Evolutionary conservation across 2,888 invertebrate genomes (phyloP).

Genomic region (Tipula confusa): DNA sequence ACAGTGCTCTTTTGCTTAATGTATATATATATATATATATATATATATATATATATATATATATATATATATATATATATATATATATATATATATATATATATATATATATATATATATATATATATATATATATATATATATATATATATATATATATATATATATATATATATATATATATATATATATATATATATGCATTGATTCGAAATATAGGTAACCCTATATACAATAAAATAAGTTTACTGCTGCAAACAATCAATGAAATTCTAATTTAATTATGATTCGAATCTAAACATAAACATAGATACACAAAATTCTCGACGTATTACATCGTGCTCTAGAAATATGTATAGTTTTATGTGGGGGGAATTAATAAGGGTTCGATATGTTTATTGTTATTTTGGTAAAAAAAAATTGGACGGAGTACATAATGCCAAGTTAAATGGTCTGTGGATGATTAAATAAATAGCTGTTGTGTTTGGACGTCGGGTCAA

Average conservation of each 20-base stretch:
- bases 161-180: too few species aligned
- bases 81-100: too few species aligned
- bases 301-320: too few species aligned
- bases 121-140: too few species aligned
- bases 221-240: background rate
- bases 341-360: background rate
- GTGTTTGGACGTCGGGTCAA: background rate
- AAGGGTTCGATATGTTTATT: constrained; percentile 1
- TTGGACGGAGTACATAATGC: background rate
- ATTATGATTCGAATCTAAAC: background rate
- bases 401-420: background rate
- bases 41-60: too few species aligned
- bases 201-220: too few species aligned
- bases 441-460: background rate
- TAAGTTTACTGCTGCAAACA: background rate
- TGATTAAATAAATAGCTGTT: background rate
- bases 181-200: too few species aligned
- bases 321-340: background rate
- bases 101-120: too few species aligned
- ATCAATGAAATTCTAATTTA: background rate
- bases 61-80: too few species aligned
- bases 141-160: too few species aligned
- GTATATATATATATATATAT: background rate
- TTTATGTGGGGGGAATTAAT: background rate
- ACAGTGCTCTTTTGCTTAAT: background rate